Evolutionary conservation across 2,888 invertebrate genomes (phyloP).

Genomic region (Zygogramma bicolorata): DNA sequence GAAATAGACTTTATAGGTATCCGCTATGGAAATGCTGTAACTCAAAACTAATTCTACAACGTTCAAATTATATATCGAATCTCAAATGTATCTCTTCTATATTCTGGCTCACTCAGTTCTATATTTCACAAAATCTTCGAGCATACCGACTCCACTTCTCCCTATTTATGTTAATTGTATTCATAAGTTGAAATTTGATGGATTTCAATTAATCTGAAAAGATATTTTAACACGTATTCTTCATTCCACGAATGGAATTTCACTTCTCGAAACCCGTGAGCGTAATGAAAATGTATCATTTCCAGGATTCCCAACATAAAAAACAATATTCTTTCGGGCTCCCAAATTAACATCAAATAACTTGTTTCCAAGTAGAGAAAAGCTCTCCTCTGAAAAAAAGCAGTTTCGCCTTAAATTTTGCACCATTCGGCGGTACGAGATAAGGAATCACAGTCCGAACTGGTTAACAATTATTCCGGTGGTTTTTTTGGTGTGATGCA

Average conservation of each 20-base stretch:
- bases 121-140: no score
- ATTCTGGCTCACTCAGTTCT: no score
- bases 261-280: not conserved
- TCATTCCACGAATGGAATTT: not conserved
- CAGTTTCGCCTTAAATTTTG: constrained; percentile 26
- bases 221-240: not conserved
- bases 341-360: constrained; percentile 3
- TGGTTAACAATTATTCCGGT: constrained; percentile 35
- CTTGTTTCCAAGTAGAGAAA: constrained; percentile 23
- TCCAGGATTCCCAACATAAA: not conserved
- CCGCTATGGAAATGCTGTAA: no score
- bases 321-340: not conserved
- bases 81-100: no score
- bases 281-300: not conserved
- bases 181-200: no score
- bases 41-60: no score
- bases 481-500: constrained; percentile 31
- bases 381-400: constrained; percentile 10
- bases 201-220: no score
- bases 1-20: no score
- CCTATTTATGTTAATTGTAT: no score
- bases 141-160: no score
- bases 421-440: constrained; percentile 18
- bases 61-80: no score
- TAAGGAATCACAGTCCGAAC: constrained; percentile 31